These are phyloP conservation scores for Octopus sinensis DNA, from an alignment of 1,140 invertebrate species.

Conservation along the genomic window DNA sequence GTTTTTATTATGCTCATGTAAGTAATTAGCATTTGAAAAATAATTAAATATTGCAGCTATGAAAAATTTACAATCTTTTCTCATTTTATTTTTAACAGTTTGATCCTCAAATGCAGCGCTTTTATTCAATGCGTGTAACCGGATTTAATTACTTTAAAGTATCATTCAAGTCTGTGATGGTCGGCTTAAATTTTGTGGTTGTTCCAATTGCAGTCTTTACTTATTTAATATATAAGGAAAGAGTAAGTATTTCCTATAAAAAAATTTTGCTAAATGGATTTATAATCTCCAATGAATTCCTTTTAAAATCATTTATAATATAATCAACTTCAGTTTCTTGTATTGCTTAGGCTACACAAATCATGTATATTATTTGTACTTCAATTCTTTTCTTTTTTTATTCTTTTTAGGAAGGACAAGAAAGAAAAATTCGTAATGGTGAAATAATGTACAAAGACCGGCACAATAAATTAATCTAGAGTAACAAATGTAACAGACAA, in stretches of 20 bases:
- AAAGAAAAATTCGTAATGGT: not conserved
- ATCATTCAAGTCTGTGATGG: conserved; percentile 62
- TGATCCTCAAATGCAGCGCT: conserved; percentile 72
- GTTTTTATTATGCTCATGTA: too few relatives aligned
- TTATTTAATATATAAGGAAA: conserved; percentile 60
- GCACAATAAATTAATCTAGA: not conserved
- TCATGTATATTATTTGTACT: not conserved
- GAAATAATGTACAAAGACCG: conserved; percentile 9
- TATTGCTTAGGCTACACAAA: not conserved
- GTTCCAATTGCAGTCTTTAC: conserved; percentile 63
- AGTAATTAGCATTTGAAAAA: too few relatives aligned
- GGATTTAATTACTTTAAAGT: conserved; percentile 69
- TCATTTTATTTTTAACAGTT: conserved; percentile 65
- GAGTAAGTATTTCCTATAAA: conserved; percentile 45
- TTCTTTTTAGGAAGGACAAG: not conserved
- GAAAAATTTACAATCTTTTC: not conserved
- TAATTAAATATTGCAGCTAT: too few relatives aligned
- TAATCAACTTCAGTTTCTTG: not conserved
- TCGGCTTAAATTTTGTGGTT: conserved; percentile 61
- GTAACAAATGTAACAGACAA: too few relatives aligned
- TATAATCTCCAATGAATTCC: not conserved
- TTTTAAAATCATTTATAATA: too few relatives aligned
- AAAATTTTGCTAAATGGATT: not conserved
- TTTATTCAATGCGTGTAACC: conserved; percentile 66
- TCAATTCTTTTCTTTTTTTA: not conserved